These are phyloP conservation scores for Buceros bicornis DNA, from an alignment of 2,797 vertebrate species.

Conservation along the genomic window DNA sequence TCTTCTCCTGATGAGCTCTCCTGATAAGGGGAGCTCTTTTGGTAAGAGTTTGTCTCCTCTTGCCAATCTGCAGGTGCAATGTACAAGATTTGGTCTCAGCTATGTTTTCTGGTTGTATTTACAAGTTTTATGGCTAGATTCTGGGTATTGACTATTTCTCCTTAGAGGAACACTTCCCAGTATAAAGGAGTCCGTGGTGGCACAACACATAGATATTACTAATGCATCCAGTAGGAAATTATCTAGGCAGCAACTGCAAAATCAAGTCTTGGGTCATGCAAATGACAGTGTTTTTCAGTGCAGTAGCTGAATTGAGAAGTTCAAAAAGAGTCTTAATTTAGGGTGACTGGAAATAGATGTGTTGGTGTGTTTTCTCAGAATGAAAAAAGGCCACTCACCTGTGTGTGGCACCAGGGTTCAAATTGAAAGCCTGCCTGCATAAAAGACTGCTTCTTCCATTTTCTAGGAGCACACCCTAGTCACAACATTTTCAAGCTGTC, in stretches of 20 bases:
- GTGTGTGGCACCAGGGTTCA: background rate
- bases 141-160: background rate
- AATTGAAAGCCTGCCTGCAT: background rate
- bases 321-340: slow-evolving; percentile 1
- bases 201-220: background rate
- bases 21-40: background rate
- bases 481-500: background rate
- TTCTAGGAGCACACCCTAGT: background rate
- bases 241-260: slow-evolving; percentile 20
- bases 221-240: slow-evolving; percentile 28
- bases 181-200: background rate
- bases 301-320: background rate
- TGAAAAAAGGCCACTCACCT: background rate
- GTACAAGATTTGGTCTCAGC: background rate
- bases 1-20: background rate
- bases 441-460: background rate
- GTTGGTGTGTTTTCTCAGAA: background rate
- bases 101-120: background rate
- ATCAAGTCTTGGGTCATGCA: background rate
- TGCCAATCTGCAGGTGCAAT: background rate
- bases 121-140: background rate
- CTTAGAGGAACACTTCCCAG: background rate
- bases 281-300: background rate
- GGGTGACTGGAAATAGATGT: background rate
- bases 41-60: background rate